Percentiles rank a stretch among this genome's conserved stretches.
phyloP scores from a whole-genome alignment of 2,888 invertebrate genomes.

The Brachynemurus nebulosus region DNA sequence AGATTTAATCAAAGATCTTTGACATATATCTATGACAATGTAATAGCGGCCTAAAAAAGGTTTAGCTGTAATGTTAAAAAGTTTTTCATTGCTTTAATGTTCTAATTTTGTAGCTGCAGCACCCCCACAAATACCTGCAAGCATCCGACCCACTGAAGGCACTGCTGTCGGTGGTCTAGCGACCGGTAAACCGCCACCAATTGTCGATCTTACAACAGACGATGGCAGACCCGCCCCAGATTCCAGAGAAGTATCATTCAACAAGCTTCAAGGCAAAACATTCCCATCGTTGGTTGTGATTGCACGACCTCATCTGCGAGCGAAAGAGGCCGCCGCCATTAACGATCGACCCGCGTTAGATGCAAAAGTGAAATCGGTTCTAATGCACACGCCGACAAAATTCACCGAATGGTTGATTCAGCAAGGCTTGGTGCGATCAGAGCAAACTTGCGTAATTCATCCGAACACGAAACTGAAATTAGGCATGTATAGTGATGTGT shows the following conservation, averaged over 20 bases:
- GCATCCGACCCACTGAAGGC: conserved; percentile 52
- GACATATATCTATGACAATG: too few relatives aligned
- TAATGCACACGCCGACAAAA: conserved; percentile 69
- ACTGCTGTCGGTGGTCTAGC: conserved; percentile 59
- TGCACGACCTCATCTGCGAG: conserved; percentile 63
- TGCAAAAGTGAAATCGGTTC: conserved; percentile 65
- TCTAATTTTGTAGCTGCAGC: conserved; percentile 10
- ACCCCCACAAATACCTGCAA: conserved; percentile 38
- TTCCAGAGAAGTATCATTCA: conserved; percentile 60
- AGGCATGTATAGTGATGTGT: conserved; percentile 73
- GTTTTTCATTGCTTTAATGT: not conserved
- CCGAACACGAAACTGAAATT: conserved; percentile 56
- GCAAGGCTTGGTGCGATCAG: conserved; percentile 65
- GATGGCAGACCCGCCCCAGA: conserved; percentile 49
- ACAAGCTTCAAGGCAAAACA: conserved; percentile 65
- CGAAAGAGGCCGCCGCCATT: conserved; percentile 43
- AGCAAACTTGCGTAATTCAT: conserved; percentile 63
- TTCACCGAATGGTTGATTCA: conserved; percentile 86
- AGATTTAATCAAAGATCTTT: too few relatives aligned
- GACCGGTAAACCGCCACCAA: conserved; percentile 39
- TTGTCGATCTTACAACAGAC: conserved; percentile 49
- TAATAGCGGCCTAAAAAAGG: too few relatives aligned
- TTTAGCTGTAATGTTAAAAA: too few relatives aligned
- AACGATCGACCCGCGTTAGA: conserved; percentile 51
- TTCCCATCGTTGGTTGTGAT: conserved; percentile 76